These are phyloP conservation scores for Decapterus maruadsi DNA, from an alignment of 2,797 vertebrate genomes.

Conservation along the genomic window DNA sequence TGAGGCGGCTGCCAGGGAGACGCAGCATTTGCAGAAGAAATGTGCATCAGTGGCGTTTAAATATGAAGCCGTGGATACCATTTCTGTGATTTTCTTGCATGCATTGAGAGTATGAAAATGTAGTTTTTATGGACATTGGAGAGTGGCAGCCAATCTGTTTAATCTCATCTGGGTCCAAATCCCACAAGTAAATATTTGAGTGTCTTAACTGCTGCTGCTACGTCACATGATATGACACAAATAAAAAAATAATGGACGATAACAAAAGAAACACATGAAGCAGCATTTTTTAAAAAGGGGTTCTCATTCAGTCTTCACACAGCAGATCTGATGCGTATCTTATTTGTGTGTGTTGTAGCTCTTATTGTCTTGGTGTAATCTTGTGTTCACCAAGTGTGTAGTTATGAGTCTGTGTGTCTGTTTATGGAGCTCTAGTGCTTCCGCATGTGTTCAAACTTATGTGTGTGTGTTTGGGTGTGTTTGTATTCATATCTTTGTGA, in stretches of 20 bases:
- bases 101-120: background rate
- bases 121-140: slow-evolving; percentile 39
- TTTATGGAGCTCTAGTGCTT: background rate
- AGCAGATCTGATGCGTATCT: slow-evolving; percentile 21
- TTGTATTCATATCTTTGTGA: background rate
- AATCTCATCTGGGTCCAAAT: slow-evolving; percentile 54
- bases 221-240: background rate
- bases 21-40: background rate
- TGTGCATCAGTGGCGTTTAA: background rate
- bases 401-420: background rate
- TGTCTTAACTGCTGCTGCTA: slow-evolving; percentile 26
- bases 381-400: background rate
- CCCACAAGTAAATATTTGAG: slow-evolving; percentile 59
- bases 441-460: background rate
- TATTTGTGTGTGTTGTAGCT: background rate
- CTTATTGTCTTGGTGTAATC: background rate
- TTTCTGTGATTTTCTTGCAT: background rate
- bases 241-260: background rate
- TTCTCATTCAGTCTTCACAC: slow-evolving; percentile 22
- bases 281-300: slow-evolving; percentile 22
- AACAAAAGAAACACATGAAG: background rate
- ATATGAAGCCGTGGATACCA: slow-evolving; percentile 1
- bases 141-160: slow-evolving; percentile 59
- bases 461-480: background rate
- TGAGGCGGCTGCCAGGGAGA: slow-evolving; percentile 11